Conservation (phyloP, 2,888 invertebrate genomes). For the Platycheirus albimanus region DNA sequence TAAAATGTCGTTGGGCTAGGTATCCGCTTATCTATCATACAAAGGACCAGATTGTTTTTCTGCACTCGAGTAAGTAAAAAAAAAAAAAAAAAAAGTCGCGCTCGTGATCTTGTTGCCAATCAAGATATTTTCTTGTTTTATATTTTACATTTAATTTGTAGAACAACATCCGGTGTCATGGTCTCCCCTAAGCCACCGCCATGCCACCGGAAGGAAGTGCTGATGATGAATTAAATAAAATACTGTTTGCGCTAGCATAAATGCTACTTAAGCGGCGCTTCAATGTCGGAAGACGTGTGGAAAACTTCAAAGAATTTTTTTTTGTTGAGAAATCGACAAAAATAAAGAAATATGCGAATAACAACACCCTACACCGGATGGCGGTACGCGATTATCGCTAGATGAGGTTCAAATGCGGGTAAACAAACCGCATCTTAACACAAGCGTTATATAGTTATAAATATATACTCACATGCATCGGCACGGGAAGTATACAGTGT, state of each 20-base stretch:
- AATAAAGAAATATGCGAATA: conserved; percentile 15
- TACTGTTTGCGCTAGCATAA: conserved; percentile 23
- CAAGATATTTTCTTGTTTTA: neutral
- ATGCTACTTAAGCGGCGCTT: conserved; percentile 70
- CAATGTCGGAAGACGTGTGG: conserved; percentile 50
- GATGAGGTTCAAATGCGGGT: conserved; percentile 54
- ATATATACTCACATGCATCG: neutral
- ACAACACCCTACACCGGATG: conserved; percentile 69
- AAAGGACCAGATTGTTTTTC: conserved; percentile 40
- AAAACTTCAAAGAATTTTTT: conserved; percentile 48
- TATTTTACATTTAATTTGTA: conserved; percentile 11
- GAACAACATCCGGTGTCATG: conserved; percentile 41
- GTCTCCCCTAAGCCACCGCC: neutral
- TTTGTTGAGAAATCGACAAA: neutral
- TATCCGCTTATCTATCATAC: neutral
- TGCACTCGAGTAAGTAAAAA: too few species aligned
- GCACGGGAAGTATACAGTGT: conserved; percentile 28
- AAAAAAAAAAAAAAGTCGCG: neutral
- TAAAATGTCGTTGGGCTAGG: neutral
- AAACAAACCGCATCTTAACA: conserved; percentile 16
- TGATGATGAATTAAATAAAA: conserved; percentile 66
- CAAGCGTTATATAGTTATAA: neutral
- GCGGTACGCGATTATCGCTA: conserved; percentile 60
- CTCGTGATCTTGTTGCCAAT: conserved; percentile 14
- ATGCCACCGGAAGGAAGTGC: conserved; percentile 52